phyloP scores from a whole-genome alignment of 2,888 invertebrate species.

The Caenorhabditis doughertyi region DNA sequence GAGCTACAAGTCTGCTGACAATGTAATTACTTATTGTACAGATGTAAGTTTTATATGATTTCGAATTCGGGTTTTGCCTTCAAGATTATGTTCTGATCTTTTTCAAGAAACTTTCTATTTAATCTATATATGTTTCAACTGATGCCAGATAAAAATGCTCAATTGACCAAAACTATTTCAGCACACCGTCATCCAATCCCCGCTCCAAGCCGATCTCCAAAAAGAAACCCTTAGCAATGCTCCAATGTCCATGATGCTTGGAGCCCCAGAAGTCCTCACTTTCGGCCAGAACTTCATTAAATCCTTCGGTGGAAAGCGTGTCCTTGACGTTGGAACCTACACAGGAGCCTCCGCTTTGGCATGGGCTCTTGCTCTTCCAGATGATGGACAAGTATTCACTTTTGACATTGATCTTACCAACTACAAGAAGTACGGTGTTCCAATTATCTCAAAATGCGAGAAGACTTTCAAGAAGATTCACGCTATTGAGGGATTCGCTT shows the following conservation, averaged over 20 bases:
- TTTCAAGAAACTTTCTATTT: background rate
- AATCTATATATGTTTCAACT: no score
- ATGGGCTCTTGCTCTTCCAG: slow-evolving; percentile 83
- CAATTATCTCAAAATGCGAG: slow-evolving; percentile 64
- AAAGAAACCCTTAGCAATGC: slow-evolving; percentile 68
- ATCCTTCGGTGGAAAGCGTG: slow-evolving; percentile 68
- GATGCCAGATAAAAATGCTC: no score
- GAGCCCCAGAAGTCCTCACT: slow-evolving; percentile 77
- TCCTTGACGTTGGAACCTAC: slow-evolving; percentile 80
- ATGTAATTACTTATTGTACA: no score
- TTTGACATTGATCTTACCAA: slow-evolving; percentile 68
- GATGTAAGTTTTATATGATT: no score
- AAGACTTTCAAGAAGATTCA: slow-evolving; percentile 66
- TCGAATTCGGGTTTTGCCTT: no score
- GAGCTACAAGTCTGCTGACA: no score
- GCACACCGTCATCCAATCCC: slow-evolving; percentile 65
- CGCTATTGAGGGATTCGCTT: slow-evolving; percentile 61
- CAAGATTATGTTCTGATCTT: no score
- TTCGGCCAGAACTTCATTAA: slow-evolving; percentile 75
- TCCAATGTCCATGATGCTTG: slow-evolving; percentile 65
- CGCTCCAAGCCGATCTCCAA: slow-evolving; percentile 71
- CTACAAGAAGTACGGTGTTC: slow-evolving; percentile 65
- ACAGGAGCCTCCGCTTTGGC: slow-evolving; percentile 84
- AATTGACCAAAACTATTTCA: no score
- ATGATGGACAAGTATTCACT: slow-evolving; percentile 83